Conservation (phyloP, 1,140 invertebrate genomes). For the Sitodiplosis mosellana region DNA sequence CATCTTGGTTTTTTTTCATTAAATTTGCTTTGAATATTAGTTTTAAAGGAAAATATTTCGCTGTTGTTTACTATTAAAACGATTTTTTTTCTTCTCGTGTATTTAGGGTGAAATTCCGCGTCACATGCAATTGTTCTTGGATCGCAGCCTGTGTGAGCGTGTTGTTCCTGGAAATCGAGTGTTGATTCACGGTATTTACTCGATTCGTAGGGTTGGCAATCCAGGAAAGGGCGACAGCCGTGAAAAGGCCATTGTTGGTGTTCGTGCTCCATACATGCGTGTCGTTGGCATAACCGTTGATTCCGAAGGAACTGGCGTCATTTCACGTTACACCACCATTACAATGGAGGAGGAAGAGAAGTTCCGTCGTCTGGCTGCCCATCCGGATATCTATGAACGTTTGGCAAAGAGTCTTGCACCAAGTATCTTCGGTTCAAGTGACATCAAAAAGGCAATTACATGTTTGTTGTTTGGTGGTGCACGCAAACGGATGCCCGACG, state of each 20-base stretch:
- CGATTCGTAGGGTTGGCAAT: constrained; percentile 76
- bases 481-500: constrained; percentile 83
- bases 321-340: constrained; percentile 29
- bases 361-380: constrained; percentile 68
- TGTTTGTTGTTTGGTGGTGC: constrained; percentile 90
- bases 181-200: constrained; percentile 87
- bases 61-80: no score
- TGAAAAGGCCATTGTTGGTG: constrained; percentile 79
- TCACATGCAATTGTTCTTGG: constrained; percentile 88
- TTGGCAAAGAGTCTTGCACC: constrained; percentile 87
- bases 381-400: constrained; percentile 75
- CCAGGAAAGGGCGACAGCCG: constrained; percentile 37
- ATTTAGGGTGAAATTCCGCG: constrained; percentile 81
- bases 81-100: background rate
- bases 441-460: constrained; percentile 96
- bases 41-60: no score
- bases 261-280: constrained; percentile 82
- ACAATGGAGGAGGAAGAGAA: constrained; percentile 81
- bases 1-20: no score
- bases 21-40: no score
- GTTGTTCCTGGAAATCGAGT: constrained; percentile 94
- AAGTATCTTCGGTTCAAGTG: constrained; percentile 84
- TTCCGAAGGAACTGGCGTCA: constrained; percentile 54
- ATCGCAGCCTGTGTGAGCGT: constrained; percentile 85
- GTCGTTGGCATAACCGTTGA: constrained; percentile 85